These are phyloP conservation scores for Narcine bancroftii DNA, from an alignment of 2,113 vertebrate genomes.

Conservation along the genomic window DNA sequence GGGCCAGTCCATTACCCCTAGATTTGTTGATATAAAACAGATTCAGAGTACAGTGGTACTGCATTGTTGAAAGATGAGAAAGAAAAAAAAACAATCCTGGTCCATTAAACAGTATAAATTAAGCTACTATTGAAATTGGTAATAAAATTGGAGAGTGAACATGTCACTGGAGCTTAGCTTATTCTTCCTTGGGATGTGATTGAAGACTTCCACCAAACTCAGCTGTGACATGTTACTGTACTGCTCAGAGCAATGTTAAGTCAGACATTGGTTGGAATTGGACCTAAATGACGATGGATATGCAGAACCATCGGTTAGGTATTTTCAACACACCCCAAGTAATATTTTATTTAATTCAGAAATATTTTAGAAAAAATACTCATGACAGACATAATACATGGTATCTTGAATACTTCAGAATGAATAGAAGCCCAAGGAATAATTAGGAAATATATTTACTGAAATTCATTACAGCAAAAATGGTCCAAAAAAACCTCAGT, in stretches of 20 bases:
- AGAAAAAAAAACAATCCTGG: neutral
- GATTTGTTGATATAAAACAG: neutral
- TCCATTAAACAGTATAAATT: neutral
- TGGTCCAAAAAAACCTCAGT: neutral
- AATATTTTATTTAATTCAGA: neutral
- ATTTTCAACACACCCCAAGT: neutral
- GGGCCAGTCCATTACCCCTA: too few relatives aligned
- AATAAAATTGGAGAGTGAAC: neutral
- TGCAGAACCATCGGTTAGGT: neutral
- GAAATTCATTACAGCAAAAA: constrained; percentile 1
- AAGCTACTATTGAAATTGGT: neutral
- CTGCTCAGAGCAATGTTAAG: neutral
- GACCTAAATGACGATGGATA: neutral
- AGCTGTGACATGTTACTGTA: neutral
- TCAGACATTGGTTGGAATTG: neutral
- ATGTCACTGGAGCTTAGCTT: neutral
- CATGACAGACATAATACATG: neutral
- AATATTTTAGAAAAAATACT: neutral
- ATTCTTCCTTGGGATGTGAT: neutral
- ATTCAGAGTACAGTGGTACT: neutral
- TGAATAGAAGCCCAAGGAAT: neutral
- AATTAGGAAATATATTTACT: neutral
- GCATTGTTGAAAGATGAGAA: neutral
- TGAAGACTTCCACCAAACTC: neutral
- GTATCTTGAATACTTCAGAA: neutral